A percentile compares a stretch with the other conserved stretches of the same genome.
phyloP scores from a whole-genome alignment of 2,797 vertebrate genomes.

The Zalophus californianus region DNA sequence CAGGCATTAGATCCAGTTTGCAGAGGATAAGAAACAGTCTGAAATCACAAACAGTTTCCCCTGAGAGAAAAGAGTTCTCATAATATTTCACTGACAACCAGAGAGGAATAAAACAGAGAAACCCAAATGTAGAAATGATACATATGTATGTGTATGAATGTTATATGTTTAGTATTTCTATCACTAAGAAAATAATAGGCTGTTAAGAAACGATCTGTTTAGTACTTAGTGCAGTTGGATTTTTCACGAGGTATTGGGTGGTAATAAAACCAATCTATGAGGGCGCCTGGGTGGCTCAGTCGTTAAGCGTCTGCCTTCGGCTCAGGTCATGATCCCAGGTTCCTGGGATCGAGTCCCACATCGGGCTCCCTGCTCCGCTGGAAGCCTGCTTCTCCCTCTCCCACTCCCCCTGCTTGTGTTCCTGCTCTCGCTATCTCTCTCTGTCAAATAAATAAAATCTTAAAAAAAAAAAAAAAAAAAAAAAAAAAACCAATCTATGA shows the following conservation, averaged over 20 bases:
- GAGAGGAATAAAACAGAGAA: conserved; percentile 14
- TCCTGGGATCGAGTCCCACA: no score
- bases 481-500: conserved; percentile 38
- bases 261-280: conserved; percentile 21
- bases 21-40: not conserved
- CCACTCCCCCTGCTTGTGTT: no score
- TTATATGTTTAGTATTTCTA: not conserved
- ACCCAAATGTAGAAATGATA: not conserved
- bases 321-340: no score
- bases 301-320: no score
- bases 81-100: not conserved
- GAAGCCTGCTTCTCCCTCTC: no score
- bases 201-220: not conserved
- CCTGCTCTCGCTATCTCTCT: no score
- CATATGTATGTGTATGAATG: not conserved
- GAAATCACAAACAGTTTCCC: not conserved
- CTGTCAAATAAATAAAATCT: no score
- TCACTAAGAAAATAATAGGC: not conserved
- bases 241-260: not conserved
- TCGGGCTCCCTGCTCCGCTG: no score
- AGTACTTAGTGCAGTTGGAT: not conserved
- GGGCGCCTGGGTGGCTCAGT: no score
- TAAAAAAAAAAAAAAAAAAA: no score
- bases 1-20: not conserved
- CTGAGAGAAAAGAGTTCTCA: not conserved